Evolutionary conservation across 2,888 invertebrate genomes (phyloP), one percentile per base, ranked within the genome.

Genomic region (Tenthredo amoena): DNA sequence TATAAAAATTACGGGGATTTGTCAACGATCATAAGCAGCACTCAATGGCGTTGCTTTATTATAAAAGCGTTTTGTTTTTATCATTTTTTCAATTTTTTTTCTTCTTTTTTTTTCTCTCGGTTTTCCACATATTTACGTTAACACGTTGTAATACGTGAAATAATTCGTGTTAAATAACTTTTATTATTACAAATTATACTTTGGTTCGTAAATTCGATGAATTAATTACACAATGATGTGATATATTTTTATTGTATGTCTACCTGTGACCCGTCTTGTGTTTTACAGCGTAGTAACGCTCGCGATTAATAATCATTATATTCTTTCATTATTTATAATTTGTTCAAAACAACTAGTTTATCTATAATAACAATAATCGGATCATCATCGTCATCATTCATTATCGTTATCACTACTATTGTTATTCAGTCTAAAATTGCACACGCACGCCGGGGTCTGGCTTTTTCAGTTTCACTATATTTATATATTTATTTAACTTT

Each of bases 131-230:
- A 85, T 40, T 72, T 37, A 86, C 86, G 86, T 85, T 83, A 86
- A 77, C 85, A 55, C 50, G 82, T 77, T 85, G 85, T 85, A 86
- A 86, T 87, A 86, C 71, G 85, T 84, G 86, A 87, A 74, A 12
- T 31, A 34, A 34, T 77, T 26, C 34, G 31, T 15, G 0, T 50
- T 55, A 40, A 43, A 43, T 15, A 26, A n/a, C 7, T 31, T 18
- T 79, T 65, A 86, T 58, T 31, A 58, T 83, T 86, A 87, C 85
- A 86, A 88, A 84, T 84, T 55, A 55, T 85, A 88, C 91, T 90
- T 91, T 91, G 90, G 90, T 91, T 91, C 88, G 87, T 88, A 91
- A 90, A 90, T 88, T 79, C 68, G 15, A 43, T 74, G 37, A 74
- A 71, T 62, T 84, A 31, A n/a, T 34, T n/a, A 31, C 9, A 50